Evolutionary conservation across 2,797 vertebrate species (phyloP).

Genomic region (Rhinophrynus dorsalis): DNA sequence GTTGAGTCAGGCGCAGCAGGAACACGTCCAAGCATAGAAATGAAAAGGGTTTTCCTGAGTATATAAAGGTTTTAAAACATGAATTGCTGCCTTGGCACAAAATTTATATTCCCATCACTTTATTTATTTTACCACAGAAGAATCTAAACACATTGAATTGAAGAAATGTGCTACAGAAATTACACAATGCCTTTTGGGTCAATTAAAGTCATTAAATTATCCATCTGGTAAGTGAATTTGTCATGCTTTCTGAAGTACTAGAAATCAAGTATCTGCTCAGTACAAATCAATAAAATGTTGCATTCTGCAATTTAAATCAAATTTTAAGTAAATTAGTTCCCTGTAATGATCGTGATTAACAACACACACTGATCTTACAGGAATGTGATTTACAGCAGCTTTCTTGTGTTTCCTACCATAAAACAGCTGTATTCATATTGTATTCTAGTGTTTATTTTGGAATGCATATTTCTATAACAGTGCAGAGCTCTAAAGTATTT

Average conservation of each 20-base stretch:
- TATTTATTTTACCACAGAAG: conserved; percentile 46
- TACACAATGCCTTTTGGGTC: conserved; percentile 34
- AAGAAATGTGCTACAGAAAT: conserved; percentile 17
- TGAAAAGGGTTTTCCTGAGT: conserved; percentile 49
- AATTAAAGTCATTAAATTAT: conserved; percentile 35
- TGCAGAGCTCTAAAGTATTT: not conserved
- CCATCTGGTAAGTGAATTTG: conserved; percentile 26
- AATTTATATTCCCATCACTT: conserved; percentile 37
- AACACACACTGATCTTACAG: conserved; percentile 28
- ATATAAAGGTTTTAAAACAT: conserved; percentile 45
- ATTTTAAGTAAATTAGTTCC: conserved; percentile 46
- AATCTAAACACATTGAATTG: conserved; percentile 43
- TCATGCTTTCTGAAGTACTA: conserved; percentile 21
- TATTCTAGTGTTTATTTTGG: conserved; percentile 20
- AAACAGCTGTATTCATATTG: conserved; percentile 24
- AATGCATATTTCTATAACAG: not conserved
- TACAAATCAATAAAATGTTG: conserved; percentile 38
- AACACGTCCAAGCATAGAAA: conserved; percentile 52
- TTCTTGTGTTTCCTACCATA: not conserved
- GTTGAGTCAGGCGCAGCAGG: conserved; percentile 59
- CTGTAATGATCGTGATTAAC: conserved; percentile 43
- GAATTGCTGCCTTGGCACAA: conserved; percentile 52
- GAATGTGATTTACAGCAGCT: conserved; percentile 22
- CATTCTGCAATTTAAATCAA: conserved; percentile 25
- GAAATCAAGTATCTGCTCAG: conserved; percentile 19